These are phyloP conservation scores for Drosophila buzzatii DNA, from an alignment of 2,888 invertebrate species.

Conservation along the genomic window DNA sequence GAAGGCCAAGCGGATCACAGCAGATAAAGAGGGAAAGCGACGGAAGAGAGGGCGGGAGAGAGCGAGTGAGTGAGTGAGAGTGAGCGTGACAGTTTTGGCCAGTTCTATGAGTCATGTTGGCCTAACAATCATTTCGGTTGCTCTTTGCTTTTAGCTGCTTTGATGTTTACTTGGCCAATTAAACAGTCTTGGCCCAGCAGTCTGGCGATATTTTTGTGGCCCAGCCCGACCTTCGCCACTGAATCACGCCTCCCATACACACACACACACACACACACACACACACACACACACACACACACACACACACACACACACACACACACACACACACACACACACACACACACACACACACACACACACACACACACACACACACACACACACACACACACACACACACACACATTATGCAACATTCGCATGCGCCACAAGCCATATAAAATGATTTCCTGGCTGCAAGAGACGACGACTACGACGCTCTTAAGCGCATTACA, in stretches of 20 bases:
- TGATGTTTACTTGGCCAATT: slow-evolving; percentile 36
- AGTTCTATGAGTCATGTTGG: slow-evolving; percentile 41
- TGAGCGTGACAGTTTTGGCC: slow-evolving; percentile 23
- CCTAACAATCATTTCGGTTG: background rate
- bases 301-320: too few species aligned
- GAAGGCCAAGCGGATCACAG: slow-evolving; percentile 44
- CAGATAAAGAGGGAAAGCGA: background rate
- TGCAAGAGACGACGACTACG: slow-evolving; percentile 4
- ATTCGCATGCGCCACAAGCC: slow-evolving; percentile 59
- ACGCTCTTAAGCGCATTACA: slow-evolving; percentile 64
- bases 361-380: too few species aligned
- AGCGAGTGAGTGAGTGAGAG: background rate
- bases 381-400: too few species aligned
- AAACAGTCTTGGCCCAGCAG: slow-evolving; percentile 4
- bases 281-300: slow-evolving; percentile 4
- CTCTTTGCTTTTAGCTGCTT: slow-evolving; percentile 16
- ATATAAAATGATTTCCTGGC: slow-evolving; percentile 72
- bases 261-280: too few species aligned
- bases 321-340: slow-evolving; percentile 4
- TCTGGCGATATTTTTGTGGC: slow-evolving; percentile 15
- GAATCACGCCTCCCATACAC: slow-evolving; percentile 43
- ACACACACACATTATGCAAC: slow-evolving; percentile 59
- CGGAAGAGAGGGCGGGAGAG: background rate
- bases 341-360: too few species aligned
- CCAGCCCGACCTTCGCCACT: slow-evolving; percentile 28